phyloP scores from a whole-genome alignment of 1,140 invertebrate genomes.

The Maniola jurtina region DNA sequence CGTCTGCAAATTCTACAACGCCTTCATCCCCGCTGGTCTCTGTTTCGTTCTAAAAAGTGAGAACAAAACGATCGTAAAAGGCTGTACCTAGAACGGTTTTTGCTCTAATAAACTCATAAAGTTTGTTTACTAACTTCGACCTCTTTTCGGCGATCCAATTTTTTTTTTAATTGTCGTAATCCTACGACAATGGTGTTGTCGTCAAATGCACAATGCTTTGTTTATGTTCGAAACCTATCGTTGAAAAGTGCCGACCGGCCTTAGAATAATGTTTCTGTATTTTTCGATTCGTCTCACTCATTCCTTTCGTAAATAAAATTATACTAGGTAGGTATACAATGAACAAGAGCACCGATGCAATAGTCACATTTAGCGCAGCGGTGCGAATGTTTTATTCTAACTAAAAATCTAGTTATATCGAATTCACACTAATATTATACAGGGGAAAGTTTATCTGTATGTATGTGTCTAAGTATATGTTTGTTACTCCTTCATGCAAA shows the following conservation, averaged over 20 bases:
- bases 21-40: constrained; percentile 49
- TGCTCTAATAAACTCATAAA: constrained; percentile 68
- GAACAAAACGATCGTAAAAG: constrained; percentile 52
- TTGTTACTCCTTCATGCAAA: too few relatives aligned
- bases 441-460: too few relatives aligned
- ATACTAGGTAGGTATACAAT: too few relatives aligned
- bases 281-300: constrained; percentile 7
- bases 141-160: constrained; percentile 52
- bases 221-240: constrained; percentile 30
- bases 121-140: constrained; percentile 40
- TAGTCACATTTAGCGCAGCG: not conserved
- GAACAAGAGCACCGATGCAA: not conserved
- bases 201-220: constrained; percentile 49
- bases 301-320: constrained; percentile 7
- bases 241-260: constrained; percentile 5
- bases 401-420: not conserved
- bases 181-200: constrained; percentile 33
- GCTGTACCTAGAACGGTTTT: constrained; percentile 55
- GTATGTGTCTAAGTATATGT: too few relatives aligned
- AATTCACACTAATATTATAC: too few relatives aligned
- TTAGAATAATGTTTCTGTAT: constrained; percentile 9
- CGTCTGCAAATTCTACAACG: constrained; percentile 25
- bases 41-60: constrained; percentile 55
- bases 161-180: constrained; percentile 45
- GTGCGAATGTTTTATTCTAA: not conserved